These are phyloP conservation scores for Hippopotamus amphibius DNA, from an alignment of 2,113 vertebrate species.

Conservation along the genomic window DNA sequence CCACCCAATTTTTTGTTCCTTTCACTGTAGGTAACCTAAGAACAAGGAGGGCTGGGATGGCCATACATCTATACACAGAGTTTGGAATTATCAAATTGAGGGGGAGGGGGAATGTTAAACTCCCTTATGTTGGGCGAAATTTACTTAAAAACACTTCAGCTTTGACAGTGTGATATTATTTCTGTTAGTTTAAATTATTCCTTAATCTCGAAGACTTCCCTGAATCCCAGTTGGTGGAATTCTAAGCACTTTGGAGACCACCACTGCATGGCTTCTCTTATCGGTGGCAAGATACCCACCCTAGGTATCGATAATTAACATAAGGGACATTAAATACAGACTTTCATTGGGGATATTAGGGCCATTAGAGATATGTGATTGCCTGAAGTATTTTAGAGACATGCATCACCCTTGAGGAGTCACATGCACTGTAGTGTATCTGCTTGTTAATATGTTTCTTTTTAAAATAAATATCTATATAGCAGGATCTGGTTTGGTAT, in stretches of 20 bases:
- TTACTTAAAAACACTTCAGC: constrained; percentile 1
- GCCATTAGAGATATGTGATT: neutral
- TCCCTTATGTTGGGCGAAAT: neutral
- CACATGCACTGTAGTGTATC: neutral
- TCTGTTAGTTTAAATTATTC: neutral
- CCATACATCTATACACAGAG: neutral
- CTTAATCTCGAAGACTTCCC: neutral
- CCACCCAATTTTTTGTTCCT: neutral
- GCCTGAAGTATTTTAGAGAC: neutral
- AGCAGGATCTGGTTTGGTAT: constrained; percentile 36
- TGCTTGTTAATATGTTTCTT: neutral
- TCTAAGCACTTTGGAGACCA: neutral
- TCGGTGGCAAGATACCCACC: neutral
- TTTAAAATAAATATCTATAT: neutral
- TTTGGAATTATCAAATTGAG: neutral
- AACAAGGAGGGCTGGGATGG: neutral
- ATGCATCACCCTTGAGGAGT: neutral
- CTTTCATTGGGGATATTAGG: neutral
- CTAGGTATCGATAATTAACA: neutral
- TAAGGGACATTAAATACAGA: neutral
- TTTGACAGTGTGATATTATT: neutral
- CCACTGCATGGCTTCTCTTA: neutral
- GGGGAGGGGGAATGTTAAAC: neutral
- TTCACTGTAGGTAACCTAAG: neutral
- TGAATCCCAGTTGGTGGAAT: neutral